Evolutionary conservation across 2,113 vertebrate genomes (phyloP), one percentile per base, ranked within the genome.

Genomic region (Lamprotornis superbus): DNA sequence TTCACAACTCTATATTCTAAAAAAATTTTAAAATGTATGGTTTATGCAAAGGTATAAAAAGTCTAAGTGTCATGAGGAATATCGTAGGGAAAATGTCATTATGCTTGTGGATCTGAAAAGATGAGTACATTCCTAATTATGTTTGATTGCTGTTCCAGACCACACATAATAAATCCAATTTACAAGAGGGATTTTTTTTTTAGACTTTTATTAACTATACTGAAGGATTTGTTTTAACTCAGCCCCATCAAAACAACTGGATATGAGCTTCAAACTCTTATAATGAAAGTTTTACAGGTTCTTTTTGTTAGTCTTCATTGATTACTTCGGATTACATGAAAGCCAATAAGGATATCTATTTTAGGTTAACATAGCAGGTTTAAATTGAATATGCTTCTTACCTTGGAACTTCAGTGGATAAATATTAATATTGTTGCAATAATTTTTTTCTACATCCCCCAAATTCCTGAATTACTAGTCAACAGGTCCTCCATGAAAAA

Each of bases 401-500:
- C 59, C 44, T 78, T 86, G 39, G 95, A 75, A 91, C 24, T 89
- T 73, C 46, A 74, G 52, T 70, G 82, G 79, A 95, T 60, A 87
- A 95, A 59, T 40, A 50, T 80, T 10, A 37, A 52, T 52, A 76
- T 52, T 52, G 64, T 81, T 95, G 82, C 73, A 42, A 80, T 53
- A 80, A 80, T 61, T 96, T 77, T 23, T 74, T 93, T 95, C 94
- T 96, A 80, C 91, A 91, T 96, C 93, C 65, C 93, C 96, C 37
- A 44, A 89, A 97, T 97, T 98, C 94, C 96, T 96, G 76, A 98
- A 95, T 97, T 97, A 93, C 94, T 96, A 97, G 97, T 97, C 98
- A 98, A 97, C 94, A 98, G 96, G 95, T 96, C 97, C 97, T 98
- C 94, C 97, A 97, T 96, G 95, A 97, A 97, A 96, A 97, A 96